phyloP scores from a whole-genome alignment of 1,140 invertebrate species.

The Trichonephila clavipes region DNA sequence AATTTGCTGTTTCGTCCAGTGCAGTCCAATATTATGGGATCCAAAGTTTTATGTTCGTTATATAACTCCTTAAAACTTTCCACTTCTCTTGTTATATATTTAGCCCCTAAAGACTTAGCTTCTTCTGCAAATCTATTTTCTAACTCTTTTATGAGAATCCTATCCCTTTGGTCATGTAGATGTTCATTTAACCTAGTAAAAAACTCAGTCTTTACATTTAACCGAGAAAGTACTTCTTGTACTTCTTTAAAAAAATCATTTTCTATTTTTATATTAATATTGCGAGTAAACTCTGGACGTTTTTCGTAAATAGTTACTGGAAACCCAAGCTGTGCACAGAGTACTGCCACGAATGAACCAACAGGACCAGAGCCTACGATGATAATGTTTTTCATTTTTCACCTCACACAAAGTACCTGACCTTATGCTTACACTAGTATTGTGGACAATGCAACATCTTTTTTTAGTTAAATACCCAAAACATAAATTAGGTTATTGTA shows the following conservation, averaged over 20 bases:
- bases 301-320: conserved; percentile 48
- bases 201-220: neutral
- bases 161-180: neutral
- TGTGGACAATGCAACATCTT: too few species aligned
- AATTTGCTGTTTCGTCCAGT: conserved; percentile 44
- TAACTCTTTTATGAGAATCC: conserved; percentile 50
- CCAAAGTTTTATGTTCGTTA: neutral
- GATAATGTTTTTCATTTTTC: conserved; percentile 24
- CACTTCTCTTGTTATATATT: conserved; percentile 4
- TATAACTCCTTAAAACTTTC: neutral
- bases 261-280: conserved; percentile 40
- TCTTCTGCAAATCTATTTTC: conserved; percentile 33
- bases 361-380: conserved; percentile 41
- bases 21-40: conserved; percentile 22
- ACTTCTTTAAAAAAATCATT: neutral
- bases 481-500: too few species aligned
- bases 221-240: neutral
- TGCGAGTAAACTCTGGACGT: conserved; percentile 36
- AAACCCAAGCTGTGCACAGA: neutral
- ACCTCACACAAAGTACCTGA: too few species aligned
- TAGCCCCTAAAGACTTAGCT: conserved; percentile 14
- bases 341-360: conserved; percentile 37
- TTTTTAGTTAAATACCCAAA: too few species aligned
- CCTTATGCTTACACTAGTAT: too few species aligned
- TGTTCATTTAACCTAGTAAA: neutral